Evolutionary conservation across 2,888 invertebrate genomes (phyloP).

Genomic region (Augochlorella aurata): DNA sequence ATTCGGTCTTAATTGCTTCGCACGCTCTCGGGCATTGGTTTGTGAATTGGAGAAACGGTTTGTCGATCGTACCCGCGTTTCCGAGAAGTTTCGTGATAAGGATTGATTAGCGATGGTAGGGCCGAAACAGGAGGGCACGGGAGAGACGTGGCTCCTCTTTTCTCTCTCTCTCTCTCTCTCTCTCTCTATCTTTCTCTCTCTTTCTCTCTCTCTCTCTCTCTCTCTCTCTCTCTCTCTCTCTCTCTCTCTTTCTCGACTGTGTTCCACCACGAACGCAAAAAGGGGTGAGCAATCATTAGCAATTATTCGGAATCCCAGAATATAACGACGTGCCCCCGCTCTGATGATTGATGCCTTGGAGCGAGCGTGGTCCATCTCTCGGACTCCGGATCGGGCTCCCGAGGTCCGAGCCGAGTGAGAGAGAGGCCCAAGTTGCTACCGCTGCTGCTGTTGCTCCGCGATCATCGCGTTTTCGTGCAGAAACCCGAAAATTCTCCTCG

Average conservation of each 20-base stretch:
- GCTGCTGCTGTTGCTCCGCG: conserved; percentile 43
- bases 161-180: background rate
- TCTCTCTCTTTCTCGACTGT: background rate
- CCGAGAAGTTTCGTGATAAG: conserved; percentile 66
- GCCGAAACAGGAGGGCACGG: too few species aligned
- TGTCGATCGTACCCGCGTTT: conserved; percentile 45
- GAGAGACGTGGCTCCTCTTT: background rate
- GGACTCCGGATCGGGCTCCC: conserved; percentile 19
- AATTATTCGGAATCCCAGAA: conserved; percentile 72
- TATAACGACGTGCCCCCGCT: conserved; percentile 66
- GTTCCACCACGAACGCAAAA: conserved; percentile 16
- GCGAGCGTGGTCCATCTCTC: conserved; percentile 29
- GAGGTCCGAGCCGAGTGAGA: too few species aligned
- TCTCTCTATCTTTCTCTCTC: background rate
- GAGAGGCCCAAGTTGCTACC: too few species aligned
- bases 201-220: background rate
- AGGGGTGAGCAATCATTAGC: conserved; percentile 69
- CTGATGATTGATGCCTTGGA: conserved; percentile 71
- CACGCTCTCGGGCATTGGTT: background rate
- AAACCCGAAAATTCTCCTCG: conserved; percentile 53
- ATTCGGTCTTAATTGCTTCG: conserved; percentile 32
- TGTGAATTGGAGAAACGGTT: conserved; percentile 44
- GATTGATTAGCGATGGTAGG: conserved; percentile 50
- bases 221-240: background rate
- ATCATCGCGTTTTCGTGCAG: conserved; percentile 72